A percentile compares a stretch with the other conserved stretches of the same genome.
Evolutionary conservation across 2,797 vertebrate species (phyloP).

Genomic region (Fistularia commersonii): DNA sequence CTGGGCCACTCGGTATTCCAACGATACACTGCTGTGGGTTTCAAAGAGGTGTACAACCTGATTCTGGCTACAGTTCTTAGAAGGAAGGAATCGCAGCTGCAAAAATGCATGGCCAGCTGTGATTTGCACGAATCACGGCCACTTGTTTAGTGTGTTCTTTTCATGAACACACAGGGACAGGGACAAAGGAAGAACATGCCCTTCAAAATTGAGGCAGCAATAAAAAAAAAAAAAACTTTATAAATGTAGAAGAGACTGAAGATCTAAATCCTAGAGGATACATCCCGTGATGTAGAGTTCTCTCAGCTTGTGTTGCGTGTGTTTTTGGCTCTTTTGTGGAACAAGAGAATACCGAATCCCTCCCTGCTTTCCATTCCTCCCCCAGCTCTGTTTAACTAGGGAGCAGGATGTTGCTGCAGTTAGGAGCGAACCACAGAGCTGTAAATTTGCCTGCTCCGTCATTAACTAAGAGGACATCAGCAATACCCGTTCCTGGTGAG

Average conservation of each 20-base stretch:
- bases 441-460: constrained; percentile 58
- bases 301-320: constrained; percentile 12
- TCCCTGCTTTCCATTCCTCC: constrained; percentile 12
- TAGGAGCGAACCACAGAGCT: constrained; percentile 17
- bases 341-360: constrained; percentile 19
- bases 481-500: constrained; percentile 50
- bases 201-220: neutral
- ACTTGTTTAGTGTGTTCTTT: constrained; percentile 5
- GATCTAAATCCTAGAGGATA: constrained; percentile 23
- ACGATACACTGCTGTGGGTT: constrained; percentile 27
- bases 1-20: constrained; percentile 37
- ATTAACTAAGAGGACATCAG: constrained; percentile 67
- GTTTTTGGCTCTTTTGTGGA: constrained; percentile 39
- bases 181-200: constrained; percentile 2
- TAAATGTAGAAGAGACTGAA: neutral
- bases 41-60: constrained; percentile 33
- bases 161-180: neutral
- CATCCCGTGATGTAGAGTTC: constrained; percentile 25
- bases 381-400: constrained; percentile 24
- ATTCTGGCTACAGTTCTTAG: constrained; percentile 31
- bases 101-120: constrained; percentile 12
- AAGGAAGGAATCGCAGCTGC: constrained; percentile 29
- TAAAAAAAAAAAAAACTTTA: constrained; percentile 8
- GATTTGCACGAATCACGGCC: constrained; percentile 18
- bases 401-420: constrained; percentile 19